These are phyloP conservation scores for Eriocheir sinensis DNA, from an alignment of 1,140 invertebrate species.

Conservation along the genomic window DNA sequence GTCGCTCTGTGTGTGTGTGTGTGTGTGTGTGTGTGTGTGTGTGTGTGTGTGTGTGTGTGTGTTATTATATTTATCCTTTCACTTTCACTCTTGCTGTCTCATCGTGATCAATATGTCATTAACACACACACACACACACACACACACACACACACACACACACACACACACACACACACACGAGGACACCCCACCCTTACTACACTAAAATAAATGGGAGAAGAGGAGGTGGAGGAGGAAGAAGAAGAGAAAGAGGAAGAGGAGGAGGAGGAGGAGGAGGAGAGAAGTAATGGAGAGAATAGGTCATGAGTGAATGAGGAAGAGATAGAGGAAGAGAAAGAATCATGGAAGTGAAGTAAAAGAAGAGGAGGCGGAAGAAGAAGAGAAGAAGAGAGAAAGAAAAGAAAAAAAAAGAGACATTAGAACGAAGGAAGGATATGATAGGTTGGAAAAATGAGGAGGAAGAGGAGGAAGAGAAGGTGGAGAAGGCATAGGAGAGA, in stretches of 20 bases:
- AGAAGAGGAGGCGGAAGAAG: neutral
- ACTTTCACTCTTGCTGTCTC: constrained; percentile 9
- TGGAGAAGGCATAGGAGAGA: no score
- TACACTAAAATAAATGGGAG: no score
- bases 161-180: neutral
- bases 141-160: constrained; percentile 22
- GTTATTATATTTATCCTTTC: neutral
- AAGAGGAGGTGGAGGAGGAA: neutral
- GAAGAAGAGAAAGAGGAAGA: no score
- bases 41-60: neutral
- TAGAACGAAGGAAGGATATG: no score
- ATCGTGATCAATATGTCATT: neutral
- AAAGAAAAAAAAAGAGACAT: no score
- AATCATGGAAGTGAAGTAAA: neutral
- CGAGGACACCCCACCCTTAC: neutral
- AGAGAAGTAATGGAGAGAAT: neutral
- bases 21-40: constrained; percentile 6
- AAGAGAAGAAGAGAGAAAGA: no score
- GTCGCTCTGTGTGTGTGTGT: neutral
- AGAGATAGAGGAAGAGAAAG: neutral
- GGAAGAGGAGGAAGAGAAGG: no score
- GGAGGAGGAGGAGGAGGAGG: neutral
- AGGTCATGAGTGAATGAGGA: no score
- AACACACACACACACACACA: constrained; percentile 23
- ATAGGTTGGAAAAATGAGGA: no score